Base-by-base conservation (phyloP, 2,113 vertebrate genomes). In the Ciconia maguari region DNA sequence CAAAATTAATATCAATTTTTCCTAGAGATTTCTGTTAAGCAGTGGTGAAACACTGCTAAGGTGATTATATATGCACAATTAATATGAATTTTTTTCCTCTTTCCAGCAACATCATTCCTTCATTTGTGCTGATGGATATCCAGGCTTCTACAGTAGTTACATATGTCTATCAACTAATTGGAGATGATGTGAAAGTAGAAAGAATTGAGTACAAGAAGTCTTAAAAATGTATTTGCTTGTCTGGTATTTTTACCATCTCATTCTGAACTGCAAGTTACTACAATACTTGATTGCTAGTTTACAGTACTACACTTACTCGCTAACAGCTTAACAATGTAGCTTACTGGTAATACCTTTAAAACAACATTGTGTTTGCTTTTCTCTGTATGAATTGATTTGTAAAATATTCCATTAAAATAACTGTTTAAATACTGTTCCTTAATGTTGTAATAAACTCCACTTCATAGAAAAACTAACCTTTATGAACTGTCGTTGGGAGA, bases 71-170 rank as follows among this genome's bases (percentile, higher is more conserved):
- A 34, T 7, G 9, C 55, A 66, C 21, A 76, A 41, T 34, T 94
- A 69, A 89, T n/a, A 16, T 4, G 38, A 55, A 2, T 82, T 92
- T 90, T 97, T 97, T 44, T 13, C 22, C 41, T 78, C 70, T 96
- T 96, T 92, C 62, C 98, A 99, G 99, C 98, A 99, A 99, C 98
- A 99, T 99, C 97, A 99, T 99, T 97, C 99, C 99, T 75, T 99
- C 99, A 11, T 99, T 99, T 97, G 99, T 99, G 97, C 96, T 99
- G 97, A 99, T 99, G 99, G 99, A 99, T 97, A 99, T 99, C 98
- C 99, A 99, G 93, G 99, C 99, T 61, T 99, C 99, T 51, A 99
- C 99, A 4, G 99, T 99, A 89, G 99, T 99, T 89, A 99, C 99
- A 41, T 99, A 99, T 5, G 99, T 99, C 65, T 99, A 99, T 95